These are phyloP conservation scores for Anthopleura xanthogrammica DNA, from an alignment of 92 coral and sea anemone genomes.

Conservation along the genomic window DNA sequence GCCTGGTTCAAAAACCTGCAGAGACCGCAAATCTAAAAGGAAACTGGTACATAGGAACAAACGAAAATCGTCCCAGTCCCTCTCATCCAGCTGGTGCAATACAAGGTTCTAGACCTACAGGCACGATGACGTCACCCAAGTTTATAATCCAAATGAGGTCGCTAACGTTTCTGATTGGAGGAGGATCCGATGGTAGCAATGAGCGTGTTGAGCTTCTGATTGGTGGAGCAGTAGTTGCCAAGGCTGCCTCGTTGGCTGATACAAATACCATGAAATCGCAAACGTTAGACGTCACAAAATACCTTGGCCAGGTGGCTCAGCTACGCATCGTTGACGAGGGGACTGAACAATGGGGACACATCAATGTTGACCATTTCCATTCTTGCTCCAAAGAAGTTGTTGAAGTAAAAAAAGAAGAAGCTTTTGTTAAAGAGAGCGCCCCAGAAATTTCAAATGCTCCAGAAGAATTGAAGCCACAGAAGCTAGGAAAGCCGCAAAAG, in stretches of 20 bases:
- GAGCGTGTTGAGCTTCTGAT: slow-evolving; percentile 33
- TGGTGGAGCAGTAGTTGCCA: slow-evolving; percentile 22
- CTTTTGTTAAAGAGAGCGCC: too few species aligned
- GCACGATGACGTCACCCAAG: slow-evolving; percentile 15
- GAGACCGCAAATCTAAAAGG: slow-evolving; percentile 10
- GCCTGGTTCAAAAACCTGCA: neutral
- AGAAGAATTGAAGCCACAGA: too few species aligned
- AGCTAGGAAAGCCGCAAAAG: too few species aligned
- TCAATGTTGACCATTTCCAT: slow-evolving; percentile 48
- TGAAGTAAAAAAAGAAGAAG: neutral
- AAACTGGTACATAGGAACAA: slow-evolving; percentile 50
- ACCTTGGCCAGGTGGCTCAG: slow-evolving; percentile 26
- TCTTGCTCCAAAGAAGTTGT: neutral
- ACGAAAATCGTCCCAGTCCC: slow-evolving; percentile 38
- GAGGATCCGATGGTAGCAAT: neutral
- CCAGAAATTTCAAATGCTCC: too few species aligned
- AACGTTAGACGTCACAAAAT: slow-evolving; percentile 33
- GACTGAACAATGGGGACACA: slow-evolving; percentile 40
- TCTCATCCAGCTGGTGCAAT: neutral
- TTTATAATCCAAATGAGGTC: slow-evolving; percentile 6
- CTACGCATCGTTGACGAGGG: slow-evolving; percentile 31
- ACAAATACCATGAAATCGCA: slow-evolving; percentile 7
- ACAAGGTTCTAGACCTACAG: neutral
- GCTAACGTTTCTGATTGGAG: slow-evolving; percentile 45
- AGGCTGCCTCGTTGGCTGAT: slow-evolving; percentile 17